Evolutionary conservation across 2,888 invertebrate genomes (phyloP), one percentile per base, ranked within the genome.

Genomic region (Zaprionus lineosus): DNA sequence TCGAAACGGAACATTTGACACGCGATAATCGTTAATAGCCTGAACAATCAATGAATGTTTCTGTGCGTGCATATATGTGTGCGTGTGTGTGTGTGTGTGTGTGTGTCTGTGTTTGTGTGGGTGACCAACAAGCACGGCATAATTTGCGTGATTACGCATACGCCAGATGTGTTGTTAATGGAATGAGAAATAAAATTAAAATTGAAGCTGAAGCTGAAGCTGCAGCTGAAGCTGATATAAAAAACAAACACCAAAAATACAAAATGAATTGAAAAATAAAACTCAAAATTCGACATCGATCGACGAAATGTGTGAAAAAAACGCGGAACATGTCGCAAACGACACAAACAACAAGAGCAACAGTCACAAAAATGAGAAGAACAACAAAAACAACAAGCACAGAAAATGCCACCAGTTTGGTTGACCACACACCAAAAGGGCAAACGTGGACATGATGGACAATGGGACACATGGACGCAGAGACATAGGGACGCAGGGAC

Each of bases 281-380:
- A 56, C 21, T 51, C 43, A 51, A 50, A 31, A n/a, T n/a, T 47
- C 19, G 37, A 8, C 29, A 28, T 31, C 36, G 44, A 65, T 62
- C 55, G 47, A 24, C 4, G 53, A 75, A 73, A 84, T 75, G 82
- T 84, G 83, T 78, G 73, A 78, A 70, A 73, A 71, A 69, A 66
- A 55, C 56, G 66, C 48, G 57, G 24, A 78, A 69, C 83, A 77
- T 75, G 79, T 82, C 59, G 65, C 69, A 69, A 48, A 4, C 60
- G 46, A 41, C 56, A 69, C 40, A 57, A 48, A 44, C 24, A 57
- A 50, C 37, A 52, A 16, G 14, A 28, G 60, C 26, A 28, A 24
- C 31, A 50, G 11, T 21, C 24, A 55, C 40, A 19, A 31, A 14
- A 40, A 26, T 31, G 28, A 19, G n/a, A 18, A 41, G 19, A 16